These are phyloP conservation scores for Synanthedon andrenaeformis DNA, from an alignment of 2,888 invertebrate species.

Conservation along the genomic window DNA sequence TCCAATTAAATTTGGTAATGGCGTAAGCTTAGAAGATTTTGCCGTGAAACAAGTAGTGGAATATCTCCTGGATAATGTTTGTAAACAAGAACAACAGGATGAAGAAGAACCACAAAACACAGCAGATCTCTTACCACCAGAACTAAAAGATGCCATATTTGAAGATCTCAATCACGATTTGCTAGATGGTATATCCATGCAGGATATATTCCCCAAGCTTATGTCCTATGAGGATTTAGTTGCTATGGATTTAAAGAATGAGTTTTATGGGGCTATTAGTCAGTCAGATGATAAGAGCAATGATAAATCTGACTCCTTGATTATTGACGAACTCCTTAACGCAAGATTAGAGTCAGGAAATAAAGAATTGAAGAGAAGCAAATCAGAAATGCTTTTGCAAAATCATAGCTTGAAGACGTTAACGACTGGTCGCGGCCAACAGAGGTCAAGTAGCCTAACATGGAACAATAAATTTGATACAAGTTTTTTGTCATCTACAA, in stretches of 20 bases:
- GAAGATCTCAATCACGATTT: constrained; percentile 87
- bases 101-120: constrained; percentile 85
- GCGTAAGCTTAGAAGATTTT: constrained; percentile 62
- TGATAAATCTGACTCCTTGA: constrained; percentile 60
- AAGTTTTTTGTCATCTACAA: constrained; percentile 67
- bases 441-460: constrained; percentile 75
- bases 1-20: constrained; percentile 56
- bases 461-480: constrained; percentile 79
- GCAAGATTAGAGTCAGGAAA: constrained; percentile 58
- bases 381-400: constrained; percentile 73
- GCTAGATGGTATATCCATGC: constrained; percentile 86
- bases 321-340: constrained; percentile 69
- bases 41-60: constrained; percentile 72
- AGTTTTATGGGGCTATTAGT: constrained; percentile 62
- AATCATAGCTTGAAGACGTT: constrained; percentile 59
- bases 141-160: constrained; percentile 87
- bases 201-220: constrained; percentile 83
- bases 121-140: constrained; percentile 85
- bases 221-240: constrained; percentile 78
- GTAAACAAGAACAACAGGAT: constrained; percentile 75
- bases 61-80: constrained; percentile 70
- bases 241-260: constrained; percentile 73
- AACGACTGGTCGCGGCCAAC: constrained; percentile 69
- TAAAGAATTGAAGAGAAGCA: constrained; percentile 74
- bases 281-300: constrained; percentile 55